Evolutionary conservation across 2,113 vertebrate species (phyloP).

Genomic region (Ctenomys sociabilis): DNA sequence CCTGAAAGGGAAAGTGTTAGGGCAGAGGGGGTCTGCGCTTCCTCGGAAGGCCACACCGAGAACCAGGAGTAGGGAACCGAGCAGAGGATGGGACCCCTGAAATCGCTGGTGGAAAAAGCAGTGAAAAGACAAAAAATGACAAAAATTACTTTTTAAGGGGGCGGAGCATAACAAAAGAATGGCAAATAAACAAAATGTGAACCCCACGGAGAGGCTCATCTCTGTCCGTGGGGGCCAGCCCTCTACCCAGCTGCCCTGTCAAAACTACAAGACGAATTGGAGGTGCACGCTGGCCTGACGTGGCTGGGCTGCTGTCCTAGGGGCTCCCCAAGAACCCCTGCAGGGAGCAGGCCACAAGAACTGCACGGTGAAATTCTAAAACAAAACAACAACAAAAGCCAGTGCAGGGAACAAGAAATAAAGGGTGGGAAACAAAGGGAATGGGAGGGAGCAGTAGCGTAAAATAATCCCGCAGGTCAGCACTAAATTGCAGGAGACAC

Average conservation of each 20-base stretch:
- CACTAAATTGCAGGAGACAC: conserved; percentile 6
- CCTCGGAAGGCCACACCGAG: conserved; percentile 59
- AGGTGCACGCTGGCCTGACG: not conserved
- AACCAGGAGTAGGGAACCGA: not conserved
- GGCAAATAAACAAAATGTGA: not conserved
- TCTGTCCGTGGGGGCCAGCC: not conserved
- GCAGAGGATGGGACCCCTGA: not conserved
- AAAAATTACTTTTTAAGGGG: not conserved
- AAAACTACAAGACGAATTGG: not conserved
- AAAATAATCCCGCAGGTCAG: not conserved
- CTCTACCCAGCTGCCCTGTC: conserved; percentile 4
- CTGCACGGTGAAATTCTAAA: not conserved
- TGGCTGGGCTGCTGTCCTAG: not conserved
- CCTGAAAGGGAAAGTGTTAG: conserved; percentile 54
- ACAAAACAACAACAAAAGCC: not conserved
- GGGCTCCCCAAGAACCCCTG: not conserved
- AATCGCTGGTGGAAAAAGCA: not conserved
- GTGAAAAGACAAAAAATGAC: not conserved
- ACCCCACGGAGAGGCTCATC: not conserved
- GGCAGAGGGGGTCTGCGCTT: conserved; percentile 7
- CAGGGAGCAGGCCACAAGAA: not conserved
- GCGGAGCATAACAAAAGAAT: not conserved
- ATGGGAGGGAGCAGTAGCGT: not conserved
- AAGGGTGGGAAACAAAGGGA: conserved; percentile 62
- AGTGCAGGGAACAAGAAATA: not conserved